phyloP scores from a whole-genome alignment of 2,888 invertebrate species.

The Syrphus vitripennis region DNA sequence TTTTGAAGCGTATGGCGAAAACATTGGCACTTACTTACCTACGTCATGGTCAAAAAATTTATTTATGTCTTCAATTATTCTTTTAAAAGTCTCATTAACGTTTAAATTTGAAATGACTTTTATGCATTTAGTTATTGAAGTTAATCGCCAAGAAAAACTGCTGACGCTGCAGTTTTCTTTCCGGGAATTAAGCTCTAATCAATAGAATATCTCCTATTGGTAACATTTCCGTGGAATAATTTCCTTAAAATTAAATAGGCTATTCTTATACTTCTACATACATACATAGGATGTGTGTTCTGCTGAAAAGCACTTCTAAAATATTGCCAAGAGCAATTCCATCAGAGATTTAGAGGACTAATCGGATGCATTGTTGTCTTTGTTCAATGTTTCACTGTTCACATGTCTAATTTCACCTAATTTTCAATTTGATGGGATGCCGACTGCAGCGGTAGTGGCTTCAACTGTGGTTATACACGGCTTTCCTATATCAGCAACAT shows the following conservation, averaged over 20 bases:
- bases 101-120: too few species aligned
- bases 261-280: background rate
- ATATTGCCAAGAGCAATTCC: background rate
- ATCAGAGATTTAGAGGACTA: constrained; percentile 1
- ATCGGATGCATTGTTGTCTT: constrained; percentile 14
- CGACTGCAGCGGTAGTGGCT: background rate
- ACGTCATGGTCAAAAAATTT: too few species aligned
- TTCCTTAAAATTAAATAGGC: background rate
- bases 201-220: too few species aligned
- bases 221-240: background rate
- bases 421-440: constrained; percentile 21
- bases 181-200: too few species aligned
- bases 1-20: too few species aligned
- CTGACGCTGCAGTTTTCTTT: too few species aligned
- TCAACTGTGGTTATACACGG: background rate
- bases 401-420: constrained; percentile 39
- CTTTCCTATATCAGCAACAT: background rate
- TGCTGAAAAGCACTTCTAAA: background rate
- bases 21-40: too few species aligned
- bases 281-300: background rate
- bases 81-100: too few species aligned
- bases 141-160: too few species aligned
- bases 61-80: too few species aligned
- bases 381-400: constrained; percentile 12
- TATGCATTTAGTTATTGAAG: too few species aligned